These are phyloP conservation scores for Galaxea fascicularis DNA, from an alignment of 92 coral and sea anemone genomes.

Conservation along the genomic window DNA sequence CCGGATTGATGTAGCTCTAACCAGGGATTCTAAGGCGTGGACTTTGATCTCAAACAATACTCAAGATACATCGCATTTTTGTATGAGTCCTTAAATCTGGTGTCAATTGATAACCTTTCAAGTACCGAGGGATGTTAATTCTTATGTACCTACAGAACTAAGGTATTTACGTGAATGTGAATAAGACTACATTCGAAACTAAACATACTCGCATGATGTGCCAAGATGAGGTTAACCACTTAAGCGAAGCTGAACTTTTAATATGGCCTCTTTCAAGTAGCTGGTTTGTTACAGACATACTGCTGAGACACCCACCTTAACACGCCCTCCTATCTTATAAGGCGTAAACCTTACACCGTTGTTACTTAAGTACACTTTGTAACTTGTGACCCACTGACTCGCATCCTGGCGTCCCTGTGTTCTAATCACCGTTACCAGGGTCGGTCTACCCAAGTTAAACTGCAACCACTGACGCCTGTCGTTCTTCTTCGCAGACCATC, in stretches of 20 bases:
- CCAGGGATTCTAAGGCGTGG: no score
- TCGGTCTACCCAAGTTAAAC: constrained; percentile 52
- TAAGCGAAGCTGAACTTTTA: not conserved
- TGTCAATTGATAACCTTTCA: no score
- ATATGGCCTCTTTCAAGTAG: not conserved
- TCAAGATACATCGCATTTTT: no score
- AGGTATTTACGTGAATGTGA: no score
- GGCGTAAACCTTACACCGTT: constrained; percentile 63
- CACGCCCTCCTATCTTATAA: constrained; percentile 59
- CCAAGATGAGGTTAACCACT: no score
- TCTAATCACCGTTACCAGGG: constrained; percentile 41
- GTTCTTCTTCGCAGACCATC: constrained; percentile 66
- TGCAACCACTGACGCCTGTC: constrained; percentile 67
- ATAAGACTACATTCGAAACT: no score
- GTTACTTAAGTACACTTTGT: constrained; percentile 53
- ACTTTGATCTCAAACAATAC: no score
- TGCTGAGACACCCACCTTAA: constrained; percentile 15
- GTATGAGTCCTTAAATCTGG: no score
- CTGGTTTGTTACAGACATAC: not conserved
- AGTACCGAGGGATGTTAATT: no score
- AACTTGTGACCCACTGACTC: constrained; percentile 72
- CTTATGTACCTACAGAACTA: no score
- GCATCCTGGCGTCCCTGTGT: constrained; percentile 79
- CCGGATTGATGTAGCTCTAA: no score
- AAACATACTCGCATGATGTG: no score